Base-by-base conservation (phyloP, 2,888 invertebrate genomes). In the Octonoba sinensis region DNA sequence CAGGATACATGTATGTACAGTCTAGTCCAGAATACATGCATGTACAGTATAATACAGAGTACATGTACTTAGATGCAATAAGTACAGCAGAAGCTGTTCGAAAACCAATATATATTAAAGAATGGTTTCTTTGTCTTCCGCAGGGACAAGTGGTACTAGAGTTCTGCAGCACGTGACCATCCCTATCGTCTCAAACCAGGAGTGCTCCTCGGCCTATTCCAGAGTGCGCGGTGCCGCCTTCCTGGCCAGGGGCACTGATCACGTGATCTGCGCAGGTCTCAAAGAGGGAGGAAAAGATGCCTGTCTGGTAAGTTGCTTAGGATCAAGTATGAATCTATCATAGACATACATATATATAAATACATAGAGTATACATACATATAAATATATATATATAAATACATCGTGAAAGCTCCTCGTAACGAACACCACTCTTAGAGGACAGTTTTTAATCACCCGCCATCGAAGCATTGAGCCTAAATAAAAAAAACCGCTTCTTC, bases 281-380 rank as follows among this genome's bases (percentile, higher is more conserved):
- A 65, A 54, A 22, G 78, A 83, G 60, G 84, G 84, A 1, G 84
- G 84, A 6, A 83, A 83, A 36, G 84, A 84, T n/a, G 84, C 84
- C 3, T 84, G 84, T 24, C 47, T 66, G 66, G 84, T 84, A 46
- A 72, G 76, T 69, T 57, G 36, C 6, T 8, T 6, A n/a, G n/a
- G n/a, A n/a, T n/a, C n/a, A n/a, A n/a, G n/a, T n/a, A n/a, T n/a
- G n/a, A n/a, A n/a, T 27, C 2, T 27, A 27, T 27, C 27, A 27
- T 27, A 27, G 2, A 27, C 6, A 27, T 18, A 51, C 18, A 51
- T 51, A 51, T 51, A 51, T 51, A 51, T 51, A 51, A 15, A 65
- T 46, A 46, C n/a, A 47, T 27, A 18, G 4, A 20, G 12, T 20
- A 65, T 65, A 65, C 44, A 49, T 44, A 65, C 16, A 71, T 47